A percentile compares a stretch with the other conserved stretches of the same genome.
Conservation (phyloP, 2,888 invertebrate species). For the Mesorhabditis spiculigera region DNA sequence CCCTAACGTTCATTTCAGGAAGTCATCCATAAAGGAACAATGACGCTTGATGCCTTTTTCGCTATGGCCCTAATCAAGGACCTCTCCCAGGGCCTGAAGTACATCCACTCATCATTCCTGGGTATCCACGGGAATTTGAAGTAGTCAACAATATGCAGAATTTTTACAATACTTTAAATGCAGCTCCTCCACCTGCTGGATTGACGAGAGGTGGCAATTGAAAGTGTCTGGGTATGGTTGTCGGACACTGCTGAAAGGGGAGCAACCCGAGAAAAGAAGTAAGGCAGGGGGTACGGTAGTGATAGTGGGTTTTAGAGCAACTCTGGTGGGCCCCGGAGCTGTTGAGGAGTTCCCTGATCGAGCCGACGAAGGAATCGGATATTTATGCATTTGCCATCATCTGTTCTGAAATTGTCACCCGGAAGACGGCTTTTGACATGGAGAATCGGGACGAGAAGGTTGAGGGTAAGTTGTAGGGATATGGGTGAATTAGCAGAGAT, state of each 20-base stretch:
- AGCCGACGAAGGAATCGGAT: conserved; percentile 43
- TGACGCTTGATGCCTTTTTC: conserved; percentile 44
- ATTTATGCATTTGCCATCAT: conserved; percentile 54
- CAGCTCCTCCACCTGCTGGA: conserved; percentile 31
- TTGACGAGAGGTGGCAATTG: conserved; percentile 40
- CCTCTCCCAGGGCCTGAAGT: conserved; percentile 35
- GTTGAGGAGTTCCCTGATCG: conserved; percentile 26
- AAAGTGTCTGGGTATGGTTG: neutral
- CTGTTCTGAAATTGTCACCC: conserved; percentile 51
- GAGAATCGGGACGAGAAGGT: conserved; percentile 35
- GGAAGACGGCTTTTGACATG: conserved; percentile 48
- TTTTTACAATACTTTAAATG: conserved; percentile 13
- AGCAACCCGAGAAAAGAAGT: neutral
- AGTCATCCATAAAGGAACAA: conserved; percentile 21
- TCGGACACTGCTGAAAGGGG: conserved; percentile 7
- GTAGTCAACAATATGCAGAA: neutral
- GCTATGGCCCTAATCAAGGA: conserved; percentile 38
- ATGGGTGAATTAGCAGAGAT: no score
- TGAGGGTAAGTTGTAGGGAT: conserved; percentile 18
- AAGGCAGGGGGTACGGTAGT: neutral
- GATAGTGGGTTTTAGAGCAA: conserved; percentile 15
- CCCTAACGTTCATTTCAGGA: conserved; percentile 11
- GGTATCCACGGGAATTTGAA: conserved; percentile 35
- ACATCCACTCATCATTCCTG: conserved; percentile 45
- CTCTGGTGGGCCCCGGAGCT: conserved; percentile 54